phyloP scores from a whole-genome alignment of 2,888 invertebrate species.

The Sinohyriopsis cumingii region DNA sequence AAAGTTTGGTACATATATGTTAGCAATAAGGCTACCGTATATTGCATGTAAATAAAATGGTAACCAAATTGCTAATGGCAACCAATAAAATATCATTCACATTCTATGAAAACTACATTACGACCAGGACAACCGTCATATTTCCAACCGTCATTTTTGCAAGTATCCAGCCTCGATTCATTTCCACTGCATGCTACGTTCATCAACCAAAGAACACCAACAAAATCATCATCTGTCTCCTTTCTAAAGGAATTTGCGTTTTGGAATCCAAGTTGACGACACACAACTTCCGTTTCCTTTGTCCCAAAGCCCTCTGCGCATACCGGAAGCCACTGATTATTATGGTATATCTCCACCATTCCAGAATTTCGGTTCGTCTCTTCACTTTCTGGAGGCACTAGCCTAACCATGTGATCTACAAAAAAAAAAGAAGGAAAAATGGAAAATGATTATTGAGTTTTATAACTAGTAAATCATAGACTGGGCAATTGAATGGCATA shows the following conservation, averaged over 20 bases:
- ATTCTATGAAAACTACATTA: no score
- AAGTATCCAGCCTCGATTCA: constrained; percentile 44
- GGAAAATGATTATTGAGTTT: neutral
- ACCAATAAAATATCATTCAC: no score
- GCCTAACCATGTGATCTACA: constrained; percentile 54
- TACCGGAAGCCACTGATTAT: constrained; percentile 50
- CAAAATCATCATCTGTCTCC: constrained; percentile 16
- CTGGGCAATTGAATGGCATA: no score
- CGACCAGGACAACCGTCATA: constrained; percentile 20
- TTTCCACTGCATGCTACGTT: constrained; percentile 44
- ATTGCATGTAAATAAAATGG: no score
- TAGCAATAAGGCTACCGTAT: no score
- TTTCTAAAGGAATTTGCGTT: constrained; percentile 28
- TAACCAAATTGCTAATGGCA: no score
- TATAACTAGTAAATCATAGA: neutral
- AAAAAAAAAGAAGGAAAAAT: neutral
- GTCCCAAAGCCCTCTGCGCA: constrained; percentile 54
- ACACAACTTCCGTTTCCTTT: constrained; percentile 52
- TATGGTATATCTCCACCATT: constrained; percentile 50
- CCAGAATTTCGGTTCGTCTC: constrained; percentile 36
- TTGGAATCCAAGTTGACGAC: constrained; percentile 53
- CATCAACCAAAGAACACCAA: constrained; percentile 40
- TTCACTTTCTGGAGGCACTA: constrained; percentile 32
- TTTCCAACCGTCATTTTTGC: constrained; percentile 29
- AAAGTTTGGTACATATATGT: no score